phyloP scores from a whole-genome alignment of 1,140 invertebrate genomes.

The Drosophila nigrodunni region DNA sequence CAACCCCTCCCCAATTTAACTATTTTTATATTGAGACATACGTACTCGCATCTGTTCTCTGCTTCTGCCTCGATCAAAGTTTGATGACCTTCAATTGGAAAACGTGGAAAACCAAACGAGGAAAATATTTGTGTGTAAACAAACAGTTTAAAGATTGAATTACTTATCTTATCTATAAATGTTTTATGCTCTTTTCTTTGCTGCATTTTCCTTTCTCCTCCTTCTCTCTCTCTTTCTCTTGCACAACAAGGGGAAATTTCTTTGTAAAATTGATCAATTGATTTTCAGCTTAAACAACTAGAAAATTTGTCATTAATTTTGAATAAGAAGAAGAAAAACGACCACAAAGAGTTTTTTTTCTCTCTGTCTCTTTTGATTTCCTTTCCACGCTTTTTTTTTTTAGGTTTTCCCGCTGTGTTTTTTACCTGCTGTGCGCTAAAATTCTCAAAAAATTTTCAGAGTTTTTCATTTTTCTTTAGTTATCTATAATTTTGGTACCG shows the following conservation, averaged over 20 bases:
- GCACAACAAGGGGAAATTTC: constrained; percentile 11
- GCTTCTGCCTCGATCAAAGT: constrained; percentile 52
- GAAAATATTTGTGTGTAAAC: constrained; percentile 59
- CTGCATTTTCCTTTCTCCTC: neutral
- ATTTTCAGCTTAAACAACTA: constrained; percentile 21
- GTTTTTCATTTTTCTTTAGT: constrained; percentile 18
- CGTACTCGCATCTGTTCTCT: constrained; percentile 29
- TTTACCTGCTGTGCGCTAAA: constrained; percentile 47
- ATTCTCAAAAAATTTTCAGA: constrained; percentile 32
- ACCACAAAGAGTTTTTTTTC: constrained; percentile 17
- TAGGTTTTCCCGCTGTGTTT: constrained; percentile 16
- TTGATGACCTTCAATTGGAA: constrained; percentile 68
- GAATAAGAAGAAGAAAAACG: constrained; percentile 3
- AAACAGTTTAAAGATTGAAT: constrained; percentile 35
- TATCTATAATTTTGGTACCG: constrained; percentile 13
- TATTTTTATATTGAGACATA: constrained; percentile 56
- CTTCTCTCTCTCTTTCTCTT: constrained; percentile 4
- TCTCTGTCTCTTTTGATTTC: constrained; percentile 23
- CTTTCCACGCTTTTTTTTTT: constrained; percentile 7
- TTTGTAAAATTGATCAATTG: constrained; percentile 36
- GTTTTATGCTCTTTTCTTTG: neutral
- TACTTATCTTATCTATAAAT: constrained; percentile 4
- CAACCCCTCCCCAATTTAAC: constrained; percentile 31
- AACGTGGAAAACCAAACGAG: neutral
- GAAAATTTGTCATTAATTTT: constrained; percentile 41